These are phyloP conservation scores for Astreopora myriophthalma DNA, from an alignment of 64 coral and sea anemone genomes.

Conservation along the genomic window DNA sequence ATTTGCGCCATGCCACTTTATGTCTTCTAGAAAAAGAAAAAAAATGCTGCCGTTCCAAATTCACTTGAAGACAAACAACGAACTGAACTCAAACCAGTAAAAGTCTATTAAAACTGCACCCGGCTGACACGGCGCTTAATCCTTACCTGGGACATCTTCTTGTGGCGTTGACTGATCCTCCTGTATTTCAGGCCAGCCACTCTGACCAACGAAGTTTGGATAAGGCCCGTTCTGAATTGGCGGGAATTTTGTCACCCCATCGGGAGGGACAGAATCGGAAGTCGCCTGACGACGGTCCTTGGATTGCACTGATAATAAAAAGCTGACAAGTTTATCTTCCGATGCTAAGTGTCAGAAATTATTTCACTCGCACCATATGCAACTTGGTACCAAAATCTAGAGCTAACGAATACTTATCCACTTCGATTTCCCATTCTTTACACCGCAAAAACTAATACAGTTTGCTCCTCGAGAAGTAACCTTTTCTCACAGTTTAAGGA, in stretches of 20 bases:
- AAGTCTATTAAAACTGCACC: no score
- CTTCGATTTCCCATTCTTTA: no score
- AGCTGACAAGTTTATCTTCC: no score
- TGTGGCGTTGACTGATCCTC: not conserved
- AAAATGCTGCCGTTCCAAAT: no score
- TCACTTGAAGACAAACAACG: no score
- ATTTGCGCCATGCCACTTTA: no score
- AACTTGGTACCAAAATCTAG: no score
- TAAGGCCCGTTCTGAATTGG: slow-evolving; percentile 60
- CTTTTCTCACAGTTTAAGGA: not conserved
- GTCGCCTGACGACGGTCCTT: not conserved
- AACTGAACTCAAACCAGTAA: not conserved
- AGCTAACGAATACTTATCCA: no score
- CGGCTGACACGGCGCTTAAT: no score
- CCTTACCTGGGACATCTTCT: not conserved
- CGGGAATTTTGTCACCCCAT: slow-evolving; percentile 33
- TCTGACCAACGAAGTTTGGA: slow-evolving; percentile 50
- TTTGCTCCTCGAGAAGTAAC: not conserved
- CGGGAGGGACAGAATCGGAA: not conserved
- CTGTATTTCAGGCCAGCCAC: not conserved
- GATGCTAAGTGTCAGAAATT: no score
- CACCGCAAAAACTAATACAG: not conserved
- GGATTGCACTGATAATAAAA: slow-evolving; percentile 18
- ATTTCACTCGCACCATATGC: no score
- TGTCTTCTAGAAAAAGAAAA: no score